Conservation (phyloP, 2,797 vertebrate genomes). For the Ispidina picta region DNA sequence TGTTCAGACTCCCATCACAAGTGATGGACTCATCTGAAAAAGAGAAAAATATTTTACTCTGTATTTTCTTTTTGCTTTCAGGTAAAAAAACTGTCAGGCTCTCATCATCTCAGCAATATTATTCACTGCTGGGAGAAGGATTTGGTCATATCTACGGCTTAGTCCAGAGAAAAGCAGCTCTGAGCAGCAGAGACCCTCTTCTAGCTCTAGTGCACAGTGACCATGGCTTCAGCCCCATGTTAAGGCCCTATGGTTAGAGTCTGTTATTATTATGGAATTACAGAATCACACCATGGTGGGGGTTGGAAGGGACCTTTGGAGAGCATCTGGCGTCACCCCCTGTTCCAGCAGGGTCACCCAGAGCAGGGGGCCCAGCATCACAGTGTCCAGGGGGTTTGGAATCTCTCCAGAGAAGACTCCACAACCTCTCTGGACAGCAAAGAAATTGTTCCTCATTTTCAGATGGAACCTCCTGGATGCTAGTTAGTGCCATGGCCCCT, state of each 20-base stretch:
- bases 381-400: too few relatives aligned
- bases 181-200: background rate
- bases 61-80: background rate
- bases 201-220: background rate
- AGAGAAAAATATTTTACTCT: background rate
- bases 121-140: background rate
- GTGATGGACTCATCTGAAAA: background rate
- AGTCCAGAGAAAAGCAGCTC: background rate
- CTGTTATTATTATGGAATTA: background rate
- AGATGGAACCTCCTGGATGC: too few relatives aligned
- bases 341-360: too few relatives aligned
- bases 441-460: too few relatives aligned
- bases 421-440: too few relatives aligned
- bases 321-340: too few relatives aligned
- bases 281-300: too few relatives aligned
- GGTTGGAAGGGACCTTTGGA: too few relatives aligned
- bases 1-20: background rate
- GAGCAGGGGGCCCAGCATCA: too few relatives aligned
- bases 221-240: background rate
- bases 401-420: too few relatives aligned
- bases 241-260: background rate
- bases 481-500: too few relatives aligned
- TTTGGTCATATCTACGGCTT: background rate
- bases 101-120: background rate
- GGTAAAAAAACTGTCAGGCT: background rate